Conservation (phyloP, 2,797 vertebrate species). For the Chaenodraco wilsoni region DNA sequence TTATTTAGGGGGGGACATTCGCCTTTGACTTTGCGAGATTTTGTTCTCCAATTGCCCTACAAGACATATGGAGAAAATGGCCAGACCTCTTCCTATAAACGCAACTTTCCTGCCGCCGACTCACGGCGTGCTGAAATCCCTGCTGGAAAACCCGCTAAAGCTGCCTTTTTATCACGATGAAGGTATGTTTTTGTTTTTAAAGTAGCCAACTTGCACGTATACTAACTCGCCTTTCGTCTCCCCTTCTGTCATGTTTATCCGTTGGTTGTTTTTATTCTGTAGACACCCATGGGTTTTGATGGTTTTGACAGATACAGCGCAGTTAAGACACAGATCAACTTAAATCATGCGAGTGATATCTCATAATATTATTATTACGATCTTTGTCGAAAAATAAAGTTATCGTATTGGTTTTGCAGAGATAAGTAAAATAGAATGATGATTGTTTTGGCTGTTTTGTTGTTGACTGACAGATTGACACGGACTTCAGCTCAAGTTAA, state of each 20-base stretch:
- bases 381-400: constrained; percentile 6
- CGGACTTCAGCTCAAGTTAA: neutral
- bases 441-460: neutral
- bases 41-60: constrained; percentile 44
- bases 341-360: neutral
- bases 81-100: constrained; percentile 89
- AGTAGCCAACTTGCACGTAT: too few relatives aligned
- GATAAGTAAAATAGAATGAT: fast-evolving
- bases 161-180: constrained; percentile 93
- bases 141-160: constrained; percentile 97
- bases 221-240: neutral
- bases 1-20: constrained; percentile 4
- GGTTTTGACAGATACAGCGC: constrained; percentile 26
- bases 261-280: neutral
- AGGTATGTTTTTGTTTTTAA: constrained; percentile 74
- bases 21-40: constrained; percentile 32
- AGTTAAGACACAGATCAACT: neutral
- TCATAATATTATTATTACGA: neutral
- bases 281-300: neutral
- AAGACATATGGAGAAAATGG: constrained; percentile 88
- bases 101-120: constrained; percentile 92
- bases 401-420: neutral
- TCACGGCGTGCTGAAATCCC: constrained; percentile 95
- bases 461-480: constrained; percentile 19
- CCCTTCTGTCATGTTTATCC: neutral